Evolutionary conservation across 2,888 invertebrate genomes (phyloP), one percentile per base, ranked within the genome.

Genomic region (Torymus aiolomorphi): DNA sequence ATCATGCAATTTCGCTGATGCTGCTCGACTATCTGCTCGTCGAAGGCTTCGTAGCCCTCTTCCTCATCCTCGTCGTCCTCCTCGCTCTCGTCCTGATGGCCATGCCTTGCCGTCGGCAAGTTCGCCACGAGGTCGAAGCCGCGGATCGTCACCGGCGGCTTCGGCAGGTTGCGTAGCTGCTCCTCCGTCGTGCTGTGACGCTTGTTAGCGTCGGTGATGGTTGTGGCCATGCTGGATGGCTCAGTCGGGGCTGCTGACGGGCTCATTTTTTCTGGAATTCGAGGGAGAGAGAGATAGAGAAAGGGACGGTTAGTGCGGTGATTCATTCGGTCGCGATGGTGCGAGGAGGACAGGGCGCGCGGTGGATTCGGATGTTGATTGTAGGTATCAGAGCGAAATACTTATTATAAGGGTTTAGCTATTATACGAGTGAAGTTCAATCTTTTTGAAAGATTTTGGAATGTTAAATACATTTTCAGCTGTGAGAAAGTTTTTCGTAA

Each of bases 21-120:
- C 54, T 86, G 86, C 49, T 87, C 86, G 42, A 87, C 85, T 3
- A 88, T 84, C 61, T 86, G 85, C 14, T 87, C 86, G 51, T 88
- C 88, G 70, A 89, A 87, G 0, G 86, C 75, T 56, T 90, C 90
- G 52, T 89, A 89, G n/a, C 87, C 88, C 42, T 89, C 88, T 51
- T 89, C 89, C 87, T 61, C 88, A 66, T 89, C 89, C 31, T 89
- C 89, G 77, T 88, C 89, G 4, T 87, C 86, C 2, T 89, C 89
- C 87, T 61, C 88, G 69, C 89, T 88, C 42, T 89, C 89, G 76
- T 89, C 89, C 51, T 87, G 89, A 4, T 87, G 86, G 10, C 84
- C n/a, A 0, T 24, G 61, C 2, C 73, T 85, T 49, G 85, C 84
- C 51, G 85, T 83, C 0, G 90, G 89, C 51, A 90, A 82, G 84